Conservation (phyloP, 2,797 vertebrate species). For the Cuculus canorus region DNA sequence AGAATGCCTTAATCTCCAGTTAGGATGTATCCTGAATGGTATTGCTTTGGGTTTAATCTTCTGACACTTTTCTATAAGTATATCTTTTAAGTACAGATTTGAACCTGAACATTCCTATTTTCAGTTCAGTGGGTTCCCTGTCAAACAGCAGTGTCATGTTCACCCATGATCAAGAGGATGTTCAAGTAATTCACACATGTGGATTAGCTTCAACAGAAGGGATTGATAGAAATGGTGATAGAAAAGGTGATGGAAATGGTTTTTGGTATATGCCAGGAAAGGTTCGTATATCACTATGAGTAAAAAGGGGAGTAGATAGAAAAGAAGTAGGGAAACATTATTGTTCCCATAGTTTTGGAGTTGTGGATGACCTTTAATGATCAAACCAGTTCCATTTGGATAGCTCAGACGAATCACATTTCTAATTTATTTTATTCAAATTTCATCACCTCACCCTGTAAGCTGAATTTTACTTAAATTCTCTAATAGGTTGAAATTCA, state of each 20-base stretch:
- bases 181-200: neutral
- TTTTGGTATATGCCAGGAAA: neutral
- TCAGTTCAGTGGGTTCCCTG: neutral
- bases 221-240: neutral
- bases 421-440: neutral
- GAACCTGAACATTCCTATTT: neutral
- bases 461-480: neutral
- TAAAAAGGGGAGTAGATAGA: neutral
- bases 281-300: neutral
- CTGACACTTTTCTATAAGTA: neutral
- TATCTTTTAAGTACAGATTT: neutral
- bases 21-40: neutral
- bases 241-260: neutral
- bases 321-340: neutral
- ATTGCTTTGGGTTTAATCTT: neutral
- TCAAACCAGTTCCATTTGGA: neutral
- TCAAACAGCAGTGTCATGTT: neutral
- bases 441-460: neutral
- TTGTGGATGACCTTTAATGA: neutral
- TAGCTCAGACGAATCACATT: neutral
- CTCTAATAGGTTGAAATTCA: neutral
- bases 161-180: neutral
- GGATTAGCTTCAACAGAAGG: neutral
- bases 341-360: neutral
- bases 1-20: neutral